These are phyloP conservation scores for Acrocephalus arundinaceus DNA, from an alignment of 2,113 vertebrate species.

Conservation along the genomic window DNA sequence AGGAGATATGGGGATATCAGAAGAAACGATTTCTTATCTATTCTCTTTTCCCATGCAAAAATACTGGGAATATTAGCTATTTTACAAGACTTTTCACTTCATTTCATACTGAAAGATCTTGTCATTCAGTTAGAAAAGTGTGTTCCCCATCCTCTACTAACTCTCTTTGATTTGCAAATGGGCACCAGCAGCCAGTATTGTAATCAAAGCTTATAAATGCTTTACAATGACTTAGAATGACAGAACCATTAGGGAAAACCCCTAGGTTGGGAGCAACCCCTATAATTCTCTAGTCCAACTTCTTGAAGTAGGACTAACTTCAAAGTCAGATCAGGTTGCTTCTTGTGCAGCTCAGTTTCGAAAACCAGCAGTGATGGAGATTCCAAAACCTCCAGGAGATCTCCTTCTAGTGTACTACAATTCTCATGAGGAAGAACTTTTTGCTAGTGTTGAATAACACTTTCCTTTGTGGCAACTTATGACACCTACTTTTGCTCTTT, in stretches of 20 bases:
- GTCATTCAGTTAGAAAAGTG: background rate
- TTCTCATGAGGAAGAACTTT: background rate
- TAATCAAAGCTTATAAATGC: background rate
- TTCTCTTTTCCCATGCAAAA: background rate
- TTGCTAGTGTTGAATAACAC: background rate
- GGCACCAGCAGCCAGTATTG: background rate
- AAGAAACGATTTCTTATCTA: background rate
- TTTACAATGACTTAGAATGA: background rate
- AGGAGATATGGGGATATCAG: accelerated
- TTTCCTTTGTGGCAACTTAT: background rate
- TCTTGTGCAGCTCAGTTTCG: background rate
- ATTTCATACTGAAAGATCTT: background rate
- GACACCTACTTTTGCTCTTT: background rate
- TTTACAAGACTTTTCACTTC: background rate
- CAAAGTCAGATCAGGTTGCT: background rate
- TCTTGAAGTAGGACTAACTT: background rate
- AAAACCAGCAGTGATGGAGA: background rate
- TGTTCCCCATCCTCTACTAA: background rate
- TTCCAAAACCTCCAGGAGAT: background rate
- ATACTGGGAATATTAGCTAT: background rate
- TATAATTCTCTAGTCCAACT: background rate
- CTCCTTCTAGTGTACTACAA: background rate
- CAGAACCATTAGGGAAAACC: background rate
- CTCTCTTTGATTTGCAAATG: background rate
- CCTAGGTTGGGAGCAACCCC: background rate